phyloP scores from a whole-genome alignment of 1,140 invertebrate genomes.

The Dreissena rostriformis region DNA sequence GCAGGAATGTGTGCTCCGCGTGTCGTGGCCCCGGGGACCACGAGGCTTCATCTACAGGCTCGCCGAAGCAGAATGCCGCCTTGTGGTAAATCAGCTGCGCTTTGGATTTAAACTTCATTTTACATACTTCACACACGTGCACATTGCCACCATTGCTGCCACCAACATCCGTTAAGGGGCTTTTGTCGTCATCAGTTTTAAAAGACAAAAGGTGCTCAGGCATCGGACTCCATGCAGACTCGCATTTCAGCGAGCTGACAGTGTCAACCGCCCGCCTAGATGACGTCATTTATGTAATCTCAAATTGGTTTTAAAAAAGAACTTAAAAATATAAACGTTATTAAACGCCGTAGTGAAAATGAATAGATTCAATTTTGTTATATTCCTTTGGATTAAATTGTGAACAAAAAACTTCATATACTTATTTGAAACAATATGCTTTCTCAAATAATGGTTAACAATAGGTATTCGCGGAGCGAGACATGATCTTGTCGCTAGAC shows the following conservation, averaged over 20 bases:
- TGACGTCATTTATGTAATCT: background rate
- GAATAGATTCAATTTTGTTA: no score
- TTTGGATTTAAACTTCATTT: constrained; percentile 32
- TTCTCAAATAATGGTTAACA: no score
- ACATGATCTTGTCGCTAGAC: no score
- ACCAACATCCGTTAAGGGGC: background rate
- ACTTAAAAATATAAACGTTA: no score
- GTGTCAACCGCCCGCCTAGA: background rate
- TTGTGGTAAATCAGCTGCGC: constrained; percentile 29
- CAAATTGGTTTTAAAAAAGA: no score
- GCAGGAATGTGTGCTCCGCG: no score
- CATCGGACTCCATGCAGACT: constrained; percentile 41
- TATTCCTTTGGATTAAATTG: no score
- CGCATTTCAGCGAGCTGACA: background rate
- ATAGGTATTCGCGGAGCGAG: no score
- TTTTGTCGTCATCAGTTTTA: background rate
- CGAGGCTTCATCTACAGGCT: constrained; percentile 4
- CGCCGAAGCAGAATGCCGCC: constrained; percentile 21
- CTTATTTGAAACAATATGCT: no score
- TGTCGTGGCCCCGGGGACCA: background rate
- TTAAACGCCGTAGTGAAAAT: no score
- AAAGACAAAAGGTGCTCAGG: constrained; percentile 30
- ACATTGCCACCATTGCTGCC: background rate
- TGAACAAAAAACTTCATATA: no score
- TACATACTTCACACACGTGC: constrained; percentile 10